Percentiles rank a stretch among this genome's conserved stretches.
These are phyloP conservation scores for Ptyas mucosa DNA, from an alignment of 2,113 vertebrate species.

Conservation along the genomic window DNA sequence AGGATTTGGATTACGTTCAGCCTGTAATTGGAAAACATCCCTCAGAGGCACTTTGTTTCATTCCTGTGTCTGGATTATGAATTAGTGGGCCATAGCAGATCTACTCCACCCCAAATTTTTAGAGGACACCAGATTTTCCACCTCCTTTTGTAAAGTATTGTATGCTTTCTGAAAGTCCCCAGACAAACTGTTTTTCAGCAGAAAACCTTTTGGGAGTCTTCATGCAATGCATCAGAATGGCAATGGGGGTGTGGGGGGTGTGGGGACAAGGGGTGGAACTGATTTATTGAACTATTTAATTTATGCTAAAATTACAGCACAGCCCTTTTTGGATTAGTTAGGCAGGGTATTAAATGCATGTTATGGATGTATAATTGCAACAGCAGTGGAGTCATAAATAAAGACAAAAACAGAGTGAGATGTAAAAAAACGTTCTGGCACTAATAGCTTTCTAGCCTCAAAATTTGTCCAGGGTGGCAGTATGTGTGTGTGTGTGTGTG, in stretches of 20 bases:
- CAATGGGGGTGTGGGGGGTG: background rate
- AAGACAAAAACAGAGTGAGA: background rate
- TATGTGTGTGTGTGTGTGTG: background rate
- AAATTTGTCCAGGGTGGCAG: background rate
- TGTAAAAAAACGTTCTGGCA: background rate
- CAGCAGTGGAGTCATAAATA: slow-evolving; percentile 6
- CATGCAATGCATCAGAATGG: background rate
- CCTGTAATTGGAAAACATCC: background rate
- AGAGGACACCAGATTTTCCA: background rate
- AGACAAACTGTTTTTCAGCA: background rate
- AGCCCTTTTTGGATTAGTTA: slow-evolving; percentile 5
- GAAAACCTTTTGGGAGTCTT: background rate
- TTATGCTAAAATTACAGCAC: background rate
- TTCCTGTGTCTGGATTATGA: background rate
- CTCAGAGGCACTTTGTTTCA: background rate
- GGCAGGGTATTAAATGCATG: slow-evolving; percentile 8
- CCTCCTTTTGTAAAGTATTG: background rate
- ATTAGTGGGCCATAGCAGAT: background rate
- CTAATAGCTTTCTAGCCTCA: slow-evolving; percentile 7
- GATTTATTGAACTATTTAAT: slow-evolving; percentile 12
- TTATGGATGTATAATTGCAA: slow-evolving; percentile 19
- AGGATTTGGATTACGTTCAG: background rate
- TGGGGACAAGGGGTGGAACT: background rate
- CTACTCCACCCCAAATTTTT: background rate
- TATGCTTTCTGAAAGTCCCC: background rate